Evolutionary conservation across 2,888 invertebrate species (phyloP), one percentile per base, ranked within the genome.

Genomic region (Leucoptera coffeella): DNA sequence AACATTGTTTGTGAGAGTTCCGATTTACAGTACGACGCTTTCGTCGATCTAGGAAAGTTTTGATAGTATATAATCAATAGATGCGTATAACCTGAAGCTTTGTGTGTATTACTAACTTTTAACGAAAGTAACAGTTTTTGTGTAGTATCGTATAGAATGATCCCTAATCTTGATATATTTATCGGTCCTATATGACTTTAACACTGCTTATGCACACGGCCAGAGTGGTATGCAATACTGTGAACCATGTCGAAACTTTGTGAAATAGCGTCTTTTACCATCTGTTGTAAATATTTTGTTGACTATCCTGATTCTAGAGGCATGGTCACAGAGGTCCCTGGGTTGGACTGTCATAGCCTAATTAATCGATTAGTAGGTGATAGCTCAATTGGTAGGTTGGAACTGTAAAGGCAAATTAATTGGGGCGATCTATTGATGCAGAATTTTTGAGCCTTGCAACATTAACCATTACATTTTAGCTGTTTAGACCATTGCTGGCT

Each of bases 41-140:
- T 65, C 43, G 57, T 72, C 43, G 72, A 72, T 44, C 67, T 72
- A 65, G 72, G 72, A 30, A 65, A 67, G 40, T 72, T 72, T 49
- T 72, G 36, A 38, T 39, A n/a, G n/a, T n/a, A n/a, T n/a, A n/a
- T n/a, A n/a, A n/a, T n/a, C n/a, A n/a, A n/a, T n/a, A n/a, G n/a
- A n/a, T n/a, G n/a, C n/a, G n/a, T n/a, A n/a, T n/a, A n/a, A n/a
- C n/a, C n/a, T n/a, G n/a, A n/a, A n/a, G n/a, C n/a, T n/a, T n/a
- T n/a, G n/a, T n/a, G n/a, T n/a, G n/a, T n/a, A n/a, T n/a, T n/a
- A n/a, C n/a, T n/a, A n/a, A n/a, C n/a, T n/a, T n/a, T n/a, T n/a
- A n/a, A n/a, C n/a, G n/a, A n/a, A n/a, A n/a, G n/a, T n/a, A n/a
- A n/a, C n/a, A n/a, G n/a, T n/a, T n/a, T n/a, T n/a, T n/a, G n/a